These are phyloP conservation scores for Orycteropus afer DNA, from an alignment of 2,113 vertebrate genomes.

Conservation along the genomic window DNA sequence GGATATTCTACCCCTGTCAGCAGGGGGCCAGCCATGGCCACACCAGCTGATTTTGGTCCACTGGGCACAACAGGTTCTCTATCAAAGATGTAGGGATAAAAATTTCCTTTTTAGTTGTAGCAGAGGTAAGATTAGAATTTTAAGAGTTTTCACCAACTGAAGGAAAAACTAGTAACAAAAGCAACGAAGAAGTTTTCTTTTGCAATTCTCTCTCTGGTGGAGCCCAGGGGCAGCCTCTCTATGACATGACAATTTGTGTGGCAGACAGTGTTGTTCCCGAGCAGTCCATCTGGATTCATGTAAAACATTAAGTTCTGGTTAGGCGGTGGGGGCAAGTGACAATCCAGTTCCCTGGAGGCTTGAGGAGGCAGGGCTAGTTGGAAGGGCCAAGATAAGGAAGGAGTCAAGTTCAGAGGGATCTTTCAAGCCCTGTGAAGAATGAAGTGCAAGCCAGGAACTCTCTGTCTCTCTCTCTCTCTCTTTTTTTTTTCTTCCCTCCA, in stretches of 20 bases:
- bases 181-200: not conserved
- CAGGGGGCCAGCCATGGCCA: not conserved
- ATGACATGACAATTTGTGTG: not conserved
- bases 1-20: not conserved
- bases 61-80: not conserved
- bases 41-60: not conserved
- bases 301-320: not conserved
- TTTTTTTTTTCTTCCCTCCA: not conserved
- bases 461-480: not conserved
- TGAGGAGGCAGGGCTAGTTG: not conserved
- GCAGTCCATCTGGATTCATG: not conserved
- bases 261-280: not conserved
- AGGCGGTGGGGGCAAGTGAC: not conserved
- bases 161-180: not conserved
- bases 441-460: not conserved
- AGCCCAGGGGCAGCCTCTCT: not conserved
- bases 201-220: not conserved
- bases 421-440: not conserved
- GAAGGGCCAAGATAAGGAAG: not conserved
- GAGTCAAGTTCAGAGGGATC: not conserved
- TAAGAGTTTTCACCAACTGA: not conserved
- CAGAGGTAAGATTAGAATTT: constrained; percentile 1
- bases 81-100: not conserved
- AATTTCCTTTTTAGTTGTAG: not conserved
- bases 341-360: not conserved